A percentile compares a stretch with the other conserved stretches of the same genome.
These are phyloP conservation scores for Lordiphosa fenestrarum DNA, from an alignment of 2,888 invertebrate genomes.

Conservation along the genomic window DNA sequence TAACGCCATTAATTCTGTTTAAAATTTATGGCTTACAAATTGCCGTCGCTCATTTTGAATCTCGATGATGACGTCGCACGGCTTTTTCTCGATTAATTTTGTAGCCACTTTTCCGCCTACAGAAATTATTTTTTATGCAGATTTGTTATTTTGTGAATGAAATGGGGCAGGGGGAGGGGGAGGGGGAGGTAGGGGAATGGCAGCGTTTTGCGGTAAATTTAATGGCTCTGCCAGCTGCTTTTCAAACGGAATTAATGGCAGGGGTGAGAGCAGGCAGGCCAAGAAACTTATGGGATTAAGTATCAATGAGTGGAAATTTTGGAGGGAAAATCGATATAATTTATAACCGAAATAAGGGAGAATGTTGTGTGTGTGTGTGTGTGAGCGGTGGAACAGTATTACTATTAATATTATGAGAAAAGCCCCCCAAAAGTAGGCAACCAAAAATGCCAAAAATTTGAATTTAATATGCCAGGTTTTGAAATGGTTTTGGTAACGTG, in stretches of 20 bases:
- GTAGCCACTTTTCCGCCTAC: too few species aligned
- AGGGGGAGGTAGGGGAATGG: neutral
- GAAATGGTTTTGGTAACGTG: too few species aligned
- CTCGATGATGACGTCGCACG: conserved; percentile 2
- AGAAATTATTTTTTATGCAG: too few species aligned
- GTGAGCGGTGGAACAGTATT: too few species aligned
- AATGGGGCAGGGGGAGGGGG: neutral
- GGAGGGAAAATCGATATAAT: neutral
- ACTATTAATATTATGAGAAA: too few species aligned
- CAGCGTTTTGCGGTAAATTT: conserved; percentile 36
- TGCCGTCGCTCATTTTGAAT: conserved; percentile 42
- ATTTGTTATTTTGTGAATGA: neutral
- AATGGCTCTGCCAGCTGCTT: conserved; percentile 43
- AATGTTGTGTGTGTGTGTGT: too few species aligned
- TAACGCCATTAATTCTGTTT: conserved; percentile 71
- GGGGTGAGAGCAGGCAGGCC: neutral
- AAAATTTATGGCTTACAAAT: conserved; percentile 73
- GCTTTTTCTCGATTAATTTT: neutral
- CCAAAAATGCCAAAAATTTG: too few species aligned
- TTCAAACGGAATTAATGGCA: neutral
- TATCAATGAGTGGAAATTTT: conserved; percentile 7
- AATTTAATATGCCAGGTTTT: too few species aligned
- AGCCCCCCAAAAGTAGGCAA: too few species aligned
- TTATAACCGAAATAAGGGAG: too few species aligned
- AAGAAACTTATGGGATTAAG: conserved; percentile 10